Evolutionary conservation across 1,140 invertebrate species (phyloP), one percentile per base, ranked within the genome.

Genomic region (Tetragnatha versicolor): DNA sequence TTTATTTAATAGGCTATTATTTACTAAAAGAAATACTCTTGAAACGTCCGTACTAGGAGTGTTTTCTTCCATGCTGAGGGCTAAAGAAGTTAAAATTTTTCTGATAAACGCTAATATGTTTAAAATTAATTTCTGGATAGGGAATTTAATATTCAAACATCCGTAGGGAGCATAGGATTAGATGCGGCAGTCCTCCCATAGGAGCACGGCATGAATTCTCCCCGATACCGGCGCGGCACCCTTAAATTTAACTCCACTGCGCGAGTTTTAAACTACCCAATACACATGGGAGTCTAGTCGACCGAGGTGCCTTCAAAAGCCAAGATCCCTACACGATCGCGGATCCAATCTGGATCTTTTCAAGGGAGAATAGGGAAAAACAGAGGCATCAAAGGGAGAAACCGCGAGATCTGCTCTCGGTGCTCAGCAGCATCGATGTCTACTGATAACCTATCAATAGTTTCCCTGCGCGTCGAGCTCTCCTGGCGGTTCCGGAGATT

Each of bases 221-320:
- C 42, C 37, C 47, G 53, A 20, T 53, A 42, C 73, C 73, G 73
- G 73, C 73, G 73, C 73, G 66, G 20, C 39, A 63, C 51, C 58
- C 55, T n/a, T 39, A 47, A 55, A 51, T 63, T 77, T 77, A 29
- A 66, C 31, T 66, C 31, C 73, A 66, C 39, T 77, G 73, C 73
- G 73, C 73, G 73, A 77, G 61, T 77, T 77, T 77, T 77, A 77
- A 77, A 77, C 73, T 66, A 65, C 33, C n/a, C n/a, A 61, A 29
- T 73, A 55, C 70, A 73, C 70, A 73, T 73, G 55, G 70, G 53
- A 60, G 47, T 55, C 37, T 33, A 12, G 27, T 35, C 35, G 70
- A 61, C 51, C 47, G 33, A 39, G 47, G 47, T 33, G n/a, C 10
- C 27, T 66, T 53, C 31, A 33, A 58, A 29, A 20, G 47, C 66